These are phyloP conservation scores for Dynastes hyllus DNA, from an alignment of 2,888 invertebrate species.

Conservation along the genomic window DNA sequence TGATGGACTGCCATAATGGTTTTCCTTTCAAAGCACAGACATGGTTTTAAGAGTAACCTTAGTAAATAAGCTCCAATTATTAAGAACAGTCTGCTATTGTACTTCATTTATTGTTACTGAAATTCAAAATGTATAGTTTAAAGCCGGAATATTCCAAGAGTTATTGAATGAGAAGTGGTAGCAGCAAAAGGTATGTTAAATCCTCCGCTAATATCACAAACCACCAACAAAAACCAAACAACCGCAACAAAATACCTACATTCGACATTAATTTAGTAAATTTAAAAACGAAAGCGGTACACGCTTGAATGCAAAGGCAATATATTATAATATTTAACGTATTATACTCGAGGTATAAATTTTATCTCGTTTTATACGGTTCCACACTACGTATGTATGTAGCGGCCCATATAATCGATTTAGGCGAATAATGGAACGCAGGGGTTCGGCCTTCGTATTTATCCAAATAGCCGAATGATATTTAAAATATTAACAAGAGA, in stretches of 20 bases:
- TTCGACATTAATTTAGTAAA: not conserved
- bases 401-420: not conserved
- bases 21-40: no score
- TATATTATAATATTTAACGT: conserved; percentile 4
- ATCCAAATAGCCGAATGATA: not conserved
- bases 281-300: not conserved
- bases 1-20: no score
- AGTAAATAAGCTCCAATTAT: no score
- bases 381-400: not conserved
- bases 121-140: no score
- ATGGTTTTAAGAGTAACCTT: no score
- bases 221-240: not conserved
- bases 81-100: no score
- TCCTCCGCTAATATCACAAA: no score
- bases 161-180: no score
- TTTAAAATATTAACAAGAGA: not conserved
- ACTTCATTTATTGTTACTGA: no score
- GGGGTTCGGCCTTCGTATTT: not conserved
- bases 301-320: not conserved
- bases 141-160: no score
- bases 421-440: conserved; percentile 13
- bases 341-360: not conserved
- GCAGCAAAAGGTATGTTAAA: no score
- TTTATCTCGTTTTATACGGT: conserved; percentile 2
- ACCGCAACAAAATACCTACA: not conserved